Conservation (phyloP, 2,888 invertebrate species). For the Drosophila mayaguana region DNA sequence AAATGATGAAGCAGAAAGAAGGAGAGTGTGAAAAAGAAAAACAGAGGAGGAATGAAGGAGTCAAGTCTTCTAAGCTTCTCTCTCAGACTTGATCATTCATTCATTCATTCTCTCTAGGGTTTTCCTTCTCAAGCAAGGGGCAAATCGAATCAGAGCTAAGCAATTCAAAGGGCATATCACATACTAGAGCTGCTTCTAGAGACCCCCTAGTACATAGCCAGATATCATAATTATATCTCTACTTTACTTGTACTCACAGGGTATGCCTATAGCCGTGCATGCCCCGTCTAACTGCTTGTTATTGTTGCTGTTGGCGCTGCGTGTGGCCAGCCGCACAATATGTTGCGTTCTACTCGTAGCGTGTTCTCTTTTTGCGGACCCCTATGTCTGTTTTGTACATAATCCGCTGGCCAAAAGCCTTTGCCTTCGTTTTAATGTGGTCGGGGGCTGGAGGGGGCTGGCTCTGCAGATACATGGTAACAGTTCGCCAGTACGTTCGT, state of each 20-base stretch:
- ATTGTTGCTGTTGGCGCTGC: slow-evolving; percentile 60
- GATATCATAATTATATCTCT: background rate
- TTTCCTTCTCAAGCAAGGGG: too few relatives aligned
- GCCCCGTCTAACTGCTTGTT: slow-evolving; percentile 2
- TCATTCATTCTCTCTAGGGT: too few relatives aligned
- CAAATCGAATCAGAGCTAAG: too few relatives aligned
- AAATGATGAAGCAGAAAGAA: background rate
- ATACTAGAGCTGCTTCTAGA: background rate
- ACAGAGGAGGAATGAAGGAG: background rate
- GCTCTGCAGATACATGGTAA: slow-evolving; percentile 57
- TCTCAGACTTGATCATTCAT: too few relatives aligned
- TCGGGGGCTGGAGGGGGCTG: slow-evolving; percentile 34
- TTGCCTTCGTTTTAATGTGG: slow-evolving; percentile 55
- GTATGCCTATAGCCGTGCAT: slow-evolving; percentile 14
- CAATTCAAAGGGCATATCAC: too few relatives aligned
- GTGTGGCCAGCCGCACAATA: slow-evolving; percentile 78
- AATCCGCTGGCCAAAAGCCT: slow-evolving; percentile 70
- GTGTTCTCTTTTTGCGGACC: slow-evolving; percentile 21
- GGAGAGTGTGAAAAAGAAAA: background rate
- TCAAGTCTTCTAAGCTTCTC: too few relatives aligned
- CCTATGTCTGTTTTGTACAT: slow-evolving; percentile 68
- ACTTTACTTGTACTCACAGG: background rate
- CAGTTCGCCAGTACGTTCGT: slow-evolving; percentile 17
- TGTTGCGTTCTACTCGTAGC: slow-evolving; percentile 57
- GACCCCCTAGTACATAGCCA: too few relatives aligned